Base-by-base conservation (phyloP, 2,113 vertebrate genomes). In the Corvus hawaiiensis region DNA sequence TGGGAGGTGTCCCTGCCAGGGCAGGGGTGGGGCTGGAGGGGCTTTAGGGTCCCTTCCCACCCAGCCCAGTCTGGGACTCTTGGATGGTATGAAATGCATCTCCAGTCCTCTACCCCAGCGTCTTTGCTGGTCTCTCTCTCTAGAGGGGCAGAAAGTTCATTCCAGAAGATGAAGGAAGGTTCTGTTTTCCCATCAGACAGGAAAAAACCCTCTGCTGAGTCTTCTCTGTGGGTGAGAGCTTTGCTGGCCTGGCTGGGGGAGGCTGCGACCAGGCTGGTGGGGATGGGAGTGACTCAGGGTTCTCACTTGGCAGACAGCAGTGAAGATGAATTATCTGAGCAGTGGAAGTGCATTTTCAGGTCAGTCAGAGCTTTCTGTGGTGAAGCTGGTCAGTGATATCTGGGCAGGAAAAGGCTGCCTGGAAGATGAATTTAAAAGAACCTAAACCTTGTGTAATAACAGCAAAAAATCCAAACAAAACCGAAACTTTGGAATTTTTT, bases 261-360 rank as follows among this genome's bases (percentile, higher is more conserved):
- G 72, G 54, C 49, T 86, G 63, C 18, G 52, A 13, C 35, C 49
- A 20, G 52, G 48, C 84, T 78, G 56, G 48, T 16, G 44, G 76
- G 52, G 35, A 35, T 17, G 2, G 1, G 41, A 68, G 41, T 86
- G 89, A 90, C 58, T 95, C 94, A 85, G 56, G n/a, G 79, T 83
- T 85, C 66, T 88, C 86, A 59, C 76, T 84, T 73, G 92, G 76
- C 76, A 83, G 33, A 61, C 41, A 41, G 55, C 52, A 19, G 49
- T 73, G 87, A 68, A 89, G 63, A 86, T 91, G 67, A 84, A 91
- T 86, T 89, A 80, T 73, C 67, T 61, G 87, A 86, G 77, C 72
- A 72, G 39, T 61, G 58, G 44, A 89, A 95, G 93, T 73, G 80
- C 62, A 18, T 82, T 93, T 87, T 87, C 85, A 63, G 85, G 74